These are phyloP conservation scores for Hypercompe scribonia DNA, from an alignment of 2,888 invertebrate genomes.

Conservation along the genomic window DNA sequence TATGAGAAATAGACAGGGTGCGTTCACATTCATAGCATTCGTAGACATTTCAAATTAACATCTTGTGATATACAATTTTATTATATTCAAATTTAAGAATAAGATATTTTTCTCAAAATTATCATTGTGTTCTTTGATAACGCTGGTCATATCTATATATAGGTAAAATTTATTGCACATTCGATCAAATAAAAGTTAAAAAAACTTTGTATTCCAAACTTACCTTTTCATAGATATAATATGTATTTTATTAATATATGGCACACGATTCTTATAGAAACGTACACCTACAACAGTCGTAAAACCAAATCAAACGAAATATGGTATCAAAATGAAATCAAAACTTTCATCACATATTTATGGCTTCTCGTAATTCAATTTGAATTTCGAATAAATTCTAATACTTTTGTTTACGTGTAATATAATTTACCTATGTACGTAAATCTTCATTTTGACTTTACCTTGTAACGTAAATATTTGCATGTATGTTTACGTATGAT, in stretches of 20 bases:
- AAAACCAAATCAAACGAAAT: slow-evolving; percentile 47
- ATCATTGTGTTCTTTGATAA: not conserved
- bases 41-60: too few species aligned
- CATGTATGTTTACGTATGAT: too few species aligned
- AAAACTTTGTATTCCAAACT: not conserved
- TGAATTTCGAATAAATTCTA: not conserved
- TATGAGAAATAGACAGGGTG: too few species aligned
- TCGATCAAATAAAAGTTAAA: not conserved
- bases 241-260: slow-evolving; percentile 24
- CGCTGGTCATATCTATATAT: not conserved
- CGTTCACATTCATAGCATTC: too few species aligned
- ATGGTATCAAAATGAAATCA: slow-evolving; percentile 24
- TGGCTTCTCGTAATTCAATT: not conserved
- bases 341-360: slow-evolving; percentile 49
- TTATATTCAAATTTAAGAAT: too few species aligned
- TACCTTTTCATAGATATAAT: slow-evolving; percentile 13
- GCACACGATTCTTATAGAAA: slow-evolving; percentile 28
- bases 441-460: too few species aligned
- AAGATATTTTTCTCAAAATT: too few species aligned
- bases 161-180: not conserved
- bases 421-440: too few species aligned
- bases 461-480: too few species aligned
- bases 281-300: slow-evolving; percentile 47
- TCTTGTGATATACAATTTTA: too few species aligned
- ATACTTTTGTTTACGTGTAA: too few species aligned